Evolutionary conservation across 2,888 invertebrate genomes (phyloP).

Genomic region (Onthophagus sagittarius): DNA sequence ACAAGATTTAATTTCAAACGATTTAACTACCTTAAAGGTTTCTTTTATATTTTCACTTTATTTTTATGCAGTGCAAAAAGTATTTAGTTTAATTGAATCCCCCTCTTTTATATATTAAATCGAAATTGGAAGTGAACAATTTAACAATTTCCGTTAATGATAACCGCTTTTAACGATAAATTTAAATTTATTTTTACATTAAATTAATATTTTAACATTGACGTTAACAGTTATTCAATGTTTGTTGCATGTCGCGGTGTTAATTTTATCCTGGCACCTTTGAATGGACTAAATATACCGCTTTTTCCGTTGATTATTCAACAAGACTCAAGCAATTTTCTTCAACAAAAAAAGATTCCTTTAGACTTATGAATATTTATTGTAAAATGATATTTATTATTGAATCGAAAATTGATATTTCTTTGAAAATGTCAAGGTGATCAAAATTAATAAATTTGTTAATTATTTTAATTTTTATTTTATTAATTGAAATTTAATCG

Average conservation of each 20-base stretch:
- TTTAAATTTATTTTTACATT: not conserved
- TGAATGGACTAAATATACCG: not conserved
- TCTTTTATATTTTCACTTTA: not conserved
- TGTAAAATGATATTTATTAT: not conserved
- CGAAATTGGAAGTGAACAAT: not conserved
- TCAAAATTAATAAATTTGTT: too few species aligned
- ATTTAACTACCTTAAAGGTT: not conserved
- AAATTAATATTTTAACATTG: not conserved
- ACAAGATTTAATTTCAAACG: not conserved
- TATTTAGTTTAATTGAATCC: not conserved
- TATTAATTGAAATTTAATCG: too few species aligned
- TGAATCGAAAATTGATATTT: too few species aligned
- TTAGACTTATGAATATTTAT: not conserved
- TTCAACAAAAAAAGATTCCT: not conserved
- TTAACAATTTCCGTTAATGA: not conserved
- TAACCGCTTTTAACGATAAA: too few species aligned
- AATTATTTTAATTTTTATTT: too few species aligned
- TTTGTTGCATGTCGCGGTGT: not conserved
- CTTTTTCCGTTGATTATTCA: not conserved
- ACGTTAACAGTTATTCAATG: not conserved
- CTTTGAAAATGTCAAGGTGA: too few species aligned
- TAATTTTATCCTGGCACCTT: not conserved
- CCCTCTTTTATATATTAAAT: not conserved
- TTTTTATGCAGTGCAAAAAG: not conserved
- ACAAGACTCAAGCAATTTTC: not conserved